phyloP scores from a whole-genome alignment of 2,113 vertebrate species.

The Indicator indicator region DNA sequence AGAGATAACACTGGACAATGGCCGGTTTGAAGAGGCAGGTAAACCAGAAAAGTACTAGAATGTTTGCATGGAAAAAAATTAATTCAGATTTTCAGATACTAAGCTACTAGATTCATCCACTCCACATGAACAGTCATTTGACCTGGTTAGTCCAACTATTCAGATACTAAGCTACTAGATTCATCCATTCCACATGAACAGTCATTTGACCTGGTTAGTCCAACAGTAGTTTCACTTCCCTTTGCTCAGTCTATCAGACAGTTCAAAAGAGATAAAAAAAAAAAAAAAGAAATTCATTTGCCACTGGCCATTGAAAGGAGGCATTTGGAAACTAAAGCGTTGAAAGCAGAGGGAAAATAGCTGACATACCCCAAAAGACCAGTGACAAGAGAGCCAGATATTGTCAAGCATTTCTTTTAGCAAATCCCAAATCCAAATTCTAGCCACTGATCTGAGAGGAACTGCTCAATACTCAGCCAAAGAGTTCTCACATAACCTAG shows the following conservation, averaged over 20 bases:
- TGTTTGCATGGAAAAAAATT: neutral
- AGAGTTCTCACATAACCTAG: neutral
- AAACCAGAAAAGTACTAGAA: constrained; percentile 18
- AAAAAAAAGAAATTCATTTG: neutral
- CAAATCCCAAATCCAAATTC: neutral
- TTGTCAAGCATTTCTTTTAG: neutral
- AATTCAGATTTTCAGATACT: neutral
- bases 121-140: neutral
- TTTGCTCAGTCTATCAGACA: neutral
- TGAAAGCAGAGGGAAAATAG: neutral
- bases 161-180: neutral
- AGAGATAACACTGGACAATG: constrained; percentile 25
- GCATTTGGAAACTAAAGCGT: neutral
- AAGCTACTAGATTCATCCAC: neutral
- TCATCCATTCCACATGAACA: neutral
- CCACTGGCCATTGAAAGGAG: neutral
- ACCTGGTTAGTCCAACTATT: neutral
- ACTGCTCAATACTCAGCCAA: neutral
- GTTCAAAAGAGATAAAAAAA: neutral
- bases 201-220: neutral
- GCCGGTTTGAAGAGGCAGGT: neutral
- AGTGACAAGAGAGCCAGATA: neutral
- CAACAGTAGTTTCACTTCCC: neutral
- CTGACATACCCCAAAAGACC: neutral
- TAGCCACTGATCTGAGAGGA: neutral